These are phyloP conservation scores for Mallotus villosus DNA, from an alignment of 2,797 vertebrate species.

Conservation along the genomic window DNA sequence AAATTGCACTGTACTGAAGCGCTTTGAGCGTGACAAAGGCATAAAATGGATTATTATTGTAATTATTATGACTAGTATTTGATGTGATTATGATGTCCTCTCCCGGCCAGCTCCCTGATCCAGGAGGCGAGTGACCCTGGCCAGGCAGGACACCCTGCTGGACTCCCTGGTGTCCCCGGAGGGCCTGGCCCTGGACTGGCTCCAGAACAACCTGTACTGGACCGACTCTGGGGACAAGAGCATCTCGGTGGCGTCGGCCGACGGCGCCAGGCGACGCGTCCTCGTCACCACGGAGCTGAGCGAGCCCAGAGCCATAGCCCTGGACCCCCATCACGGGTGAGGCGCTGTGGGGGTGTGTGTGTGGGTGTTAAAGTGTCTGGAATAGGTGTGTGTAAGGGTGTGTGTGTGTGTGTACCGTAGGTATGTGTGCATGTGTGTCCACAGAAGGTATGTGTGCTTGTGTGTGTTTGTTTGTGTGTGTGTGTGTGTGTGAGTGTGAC, in stretches of 20 bases:
- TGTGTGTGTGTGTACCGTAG: neutral
- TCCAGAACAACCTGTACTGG: conserved; percentile 98
- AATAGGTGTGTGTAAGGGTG: no score
- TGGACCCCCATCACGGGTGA: conserved; percentile 92
- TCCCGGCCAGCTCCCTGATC: conserved; percentile 83
- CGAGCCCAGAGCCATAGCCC: conserved; percentile 90
- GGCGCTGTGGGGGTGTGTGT: conserved; percentile 18
- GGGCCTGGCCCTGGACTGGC: conserved; percentile 95
- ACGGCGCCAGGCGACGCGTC: conserved; percentile 85
- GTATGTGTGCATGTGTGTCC: neutral
- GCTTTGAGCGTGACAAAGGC: no score
- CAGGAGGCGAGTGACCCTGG: conserved; percentile 88
- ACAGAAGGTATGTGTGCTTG: no score
- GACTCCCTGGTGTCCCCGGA: conserved; percentile 88
- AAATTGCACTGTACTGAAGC: no score
- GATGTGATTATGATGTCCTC: conserved; percentile 18
- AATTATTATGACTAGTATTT: no score
- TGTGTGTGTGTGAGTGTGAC: neutral
- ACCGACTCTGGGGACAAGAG: conserved; percentile 93
- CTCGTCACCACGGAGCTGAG: conserved; percentile 88
- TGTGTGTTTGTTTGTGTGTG: neutral
- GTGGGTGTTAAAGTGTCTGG: neutral
- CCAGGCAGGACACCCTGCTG: conserved; percentile 87
- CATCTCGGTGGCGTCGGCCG: conserved; percentile 93
- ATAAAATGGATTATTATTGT: no score